Base-by-base conservation (phyloP, 1,140 invertebrate genomes). In the Heliconius hewitsoni region DNA sequence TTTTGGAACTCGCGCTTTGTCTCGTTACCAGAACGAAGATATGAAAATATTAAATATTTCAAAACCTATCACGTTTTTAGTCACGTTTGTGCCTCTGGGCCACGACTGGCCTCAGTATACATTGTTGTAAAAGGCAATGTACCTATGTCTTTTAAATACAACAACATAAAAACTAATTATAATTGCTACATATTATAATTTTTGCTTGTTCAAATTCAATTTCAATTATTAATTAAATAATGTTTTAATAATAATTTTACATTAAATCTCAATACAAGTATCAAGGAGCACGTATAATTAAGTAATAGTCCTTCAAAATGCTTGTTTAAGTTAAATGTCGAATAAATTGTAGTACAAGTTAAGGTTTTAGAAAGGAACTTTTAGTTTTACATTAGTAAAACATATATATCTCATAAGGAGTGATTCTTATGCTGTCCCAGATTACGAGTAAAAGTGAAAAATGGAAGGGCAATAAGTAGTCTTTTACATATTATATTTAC, bases 301-400 rank as follows among this genome's bases (percentile, higher is more conserved):
- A 66, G 60, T 66, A 66, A 66, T 66, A 66, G 60, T 66, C 60
- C 60, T 66, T 66, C 60, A 66, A 66, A 66, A 66, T 9, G 27
- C 27, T 66, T 66, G 11, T 66, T 66, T 66, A 66, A 66, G 60
- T 66, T 30, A 66, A 66, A 66, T 66, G 60, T 66, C 60, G 60
- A 66, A 66, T 66, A 66, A 66, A 13, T 66, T 66, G 27, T 66
- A 23, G 55, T 30, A 66, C 60, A 30, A 30, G 60, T 16, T 66
- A 66, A 66, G 60, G 13, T 66, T 66, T 66, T 66, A 66, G 60
- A 66, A 66, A 66, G 60, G 60, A 66, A 66, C 60, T 66, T 66
- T 66, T 66, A 66, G 60, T 66, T 66, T 66, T 66, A 66, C 27
- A 66, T 66, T 66, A 66, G 27, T 66, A 27, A 66, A 66, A 30